Evolutionary conservation across 2,797 vertebrate species (phyloP).

Genomic region (Heterohyrax brucei): DNA sequence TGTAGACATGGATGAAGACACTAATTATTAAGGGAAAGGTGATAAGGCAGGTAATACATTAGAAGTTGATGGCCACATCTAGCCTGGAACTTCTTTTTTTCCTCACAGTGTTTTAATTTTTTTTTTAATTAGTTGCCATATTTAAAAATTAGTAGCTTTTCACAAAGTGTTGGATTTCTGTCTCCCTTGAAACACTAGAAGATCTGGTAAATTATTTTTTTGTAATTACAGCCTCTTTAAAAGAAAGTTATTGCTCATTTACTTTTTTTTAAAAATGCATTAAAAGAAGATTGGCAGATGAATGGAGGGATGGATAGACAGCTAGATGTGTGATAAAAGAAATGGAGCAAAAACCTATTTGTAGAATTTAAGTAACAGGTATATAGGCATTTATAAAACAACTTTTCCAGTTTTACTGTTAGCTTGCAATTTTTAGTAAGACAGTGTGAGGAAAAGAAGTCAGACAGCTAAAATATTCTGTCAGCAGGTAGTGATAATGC

Average conservation of each 20-base stretch:
- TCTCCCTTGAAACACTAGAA: neutral
- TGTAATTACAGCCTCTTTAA: neutral
- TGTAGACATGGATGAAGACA: neutral
- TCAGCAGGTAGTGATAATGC: neutral
- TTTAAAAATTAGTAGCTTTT: conserved; percentile 47
- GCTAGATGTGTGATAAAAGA: neutral
- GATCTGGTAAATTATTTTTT: neutral
- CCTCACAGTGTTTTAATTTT: neutral
- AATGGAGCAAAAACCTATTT: neutral
- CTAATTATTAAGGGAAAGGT: neutral
- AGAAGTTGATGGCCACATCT: neutral
- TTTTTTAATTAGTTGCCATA: neutral
- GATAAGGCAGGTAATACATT: neutral
- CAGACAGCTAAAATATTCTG: neutral
- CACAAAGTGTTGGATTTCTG: neutral
- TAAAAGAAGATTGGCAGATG: neutral
- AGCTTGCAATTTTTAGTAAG: neutral
- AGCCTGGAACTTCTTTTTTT: no score
- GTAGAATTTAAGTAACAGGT: neutral
- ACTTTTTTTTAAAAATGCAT: neutral
- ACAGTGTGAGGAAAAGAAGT: neutral
- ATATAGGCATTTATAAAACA: neutral
- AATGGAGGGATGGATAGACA: neutral
- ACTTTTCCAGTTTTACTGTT: neutral
- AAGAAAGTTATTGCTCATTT: neutral